Evolutionary conservation across 2,113 vertebrate species (phyloP).

Genomic region (Silurus glanis): DNA sequence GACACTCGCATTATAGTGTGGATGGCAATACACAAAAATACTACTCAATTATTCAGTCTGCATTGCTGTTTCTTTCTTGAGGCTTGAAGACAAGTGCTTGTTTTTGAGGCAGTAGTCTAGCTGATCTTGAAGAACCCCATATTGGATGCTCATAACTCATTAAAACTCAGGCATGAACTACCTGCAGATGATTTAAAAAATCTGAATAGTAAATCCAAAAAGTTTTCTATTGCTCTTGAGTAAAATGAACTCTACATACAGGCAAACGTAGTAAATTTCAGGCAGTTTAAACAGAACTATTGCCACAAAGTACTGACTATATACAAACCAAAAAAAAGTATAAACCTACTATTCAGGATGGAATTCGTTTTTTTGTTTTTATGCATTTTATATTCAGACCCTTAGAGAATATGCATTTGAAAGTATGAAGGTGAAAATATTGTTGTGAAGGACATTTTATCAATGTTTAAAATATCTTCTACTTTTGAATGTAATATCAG

Average conservation of each 20-base stretch:
- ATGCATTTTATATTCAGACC: too few species aligned
- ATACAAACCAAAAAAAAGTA: too few species aligned
- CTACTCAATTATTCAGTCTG: too few species aligned
- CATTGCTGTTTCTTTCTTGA: neutral
- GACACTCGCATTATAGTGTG: too few species aligned
- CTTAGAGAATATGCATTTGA: too few species aligned
- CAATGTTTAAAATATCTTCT: neutral
- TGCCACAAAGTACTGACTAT: too few species aligned
- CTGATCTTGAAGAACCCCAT: neutral
- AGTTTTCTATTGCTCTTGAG: neutral
- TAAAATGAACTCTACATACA: neutral
- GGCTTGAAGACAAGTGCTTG: neutral
- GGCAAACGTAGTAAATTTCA: too few species aligned
- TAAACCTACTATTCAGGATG: too few species aligned
- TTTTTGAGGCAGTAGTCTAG: neutral
- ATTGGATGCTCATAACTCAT: neutral
- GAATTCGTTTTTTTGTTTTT: too few species aligned
- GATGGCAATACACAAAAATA: too few species aligned
- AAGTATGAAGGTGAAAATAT: too few species aligned
- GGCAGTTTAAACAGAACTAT: too few species aligned
- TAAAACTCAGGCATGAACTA: neutral
- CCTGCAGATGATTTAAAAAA: neutral
- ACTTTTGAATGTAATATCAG: neutral
- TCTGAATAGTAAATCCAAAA: neutral
- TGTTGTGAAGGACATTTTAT: neutral